Evolutionary conservation across 92 coral and sea anemone species (phyloP).

Genomic region (Epizoanthus fatuus): DNA sequence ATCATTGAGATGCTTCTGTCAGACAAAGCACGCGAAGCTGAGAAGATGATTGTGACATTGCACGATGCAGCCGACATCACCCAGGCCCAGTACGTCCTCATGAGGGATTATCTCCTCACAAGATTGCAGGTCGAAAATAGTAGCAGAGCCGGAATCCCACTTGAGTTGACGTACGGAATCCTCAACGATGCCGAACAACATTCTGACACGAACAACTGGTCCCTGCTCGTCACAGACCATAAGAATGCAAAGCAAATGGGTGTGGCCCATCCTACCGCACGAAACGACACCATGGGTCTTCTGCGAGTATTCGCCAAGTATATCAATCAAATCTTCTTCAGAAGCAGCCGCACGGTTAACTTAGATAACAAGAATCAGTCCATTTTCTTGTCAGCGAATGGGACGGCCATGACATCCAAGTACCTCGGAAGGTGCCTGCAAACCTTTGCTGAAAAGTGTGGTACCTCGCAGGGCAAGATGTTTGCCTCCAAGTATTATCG

Average conservation of each 20-base stretch:
- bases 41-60: no score
- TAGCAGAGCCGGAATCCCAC: no score
- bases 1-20: no score
- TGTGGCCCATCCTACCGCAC: not conserved
- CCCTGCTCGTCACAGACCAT: not conserved
- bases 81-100: no score
- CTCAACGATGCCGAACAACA: not conserved
- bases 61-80: no score
- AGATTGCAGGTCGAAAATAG: no score
- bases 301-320: not conserved
- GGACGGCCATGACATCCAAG: not conserved
- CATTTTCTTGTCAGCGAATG: conserved; percentile 1
- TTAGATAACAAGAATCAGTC: conserved; percentile 1
- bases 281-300: conserved; percentile 1
- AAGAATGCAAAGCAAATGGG: conserved; percentile 2
- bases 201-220: not conserved
- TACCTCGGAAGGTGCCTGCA: not conserved
- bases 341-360: not conserved
- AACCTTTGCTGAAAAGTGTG: conserved; percentile 8
- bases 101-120: no score
- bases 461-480: not conserved
- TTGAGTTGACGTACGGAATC: no score
- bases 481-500: conserved; percentile 4
- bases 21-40: no score
- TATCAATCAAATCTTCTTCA: conserved; percentile 3